Percentiles rank a stretch among this genome's conserved stretches.
These are phyloP conservation scores for Drosophila mimica DNA, from an alignment of 2,888 invertebrate genomes.

Conservation along the genomic window DNA sequence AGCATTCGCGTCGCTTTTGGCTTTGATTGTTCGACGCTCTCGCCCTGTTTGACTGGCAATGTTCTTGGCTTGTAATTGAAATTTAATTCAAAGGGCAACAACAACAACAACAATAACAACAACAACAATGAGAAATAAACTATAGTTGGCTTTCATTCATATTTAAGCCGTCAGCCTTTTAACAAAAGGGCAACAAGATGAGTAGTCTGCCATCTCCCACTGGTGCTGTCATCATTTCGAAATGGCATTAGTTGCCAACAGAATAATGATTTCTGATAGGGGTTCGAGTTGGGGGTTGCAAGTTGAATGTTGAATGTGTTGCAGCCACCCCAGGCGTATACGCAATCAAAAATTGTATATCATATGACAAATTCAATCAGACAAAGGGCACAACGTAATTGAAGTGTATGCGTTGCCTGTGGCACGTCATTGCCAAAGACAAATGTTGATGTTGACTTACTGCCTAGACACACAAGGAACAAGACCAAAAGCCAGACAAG, in stretches of 20 bases:
- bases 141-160: conserved; percentile 60
- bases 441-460: conserved; percentile 57
- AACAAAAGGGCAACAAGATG: conserved; percentile 35
- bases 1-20: conserved; percentile 28
- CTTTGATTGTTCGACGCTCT: conserved; percentile 39
- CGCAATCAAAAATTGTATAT: conserved; percentile 77
- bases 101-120: conserved; percentile 9
- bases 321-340: conserved; percentile 55
- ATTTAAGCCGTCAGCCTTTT: conserved; percentile 62
- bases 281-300: neutral
- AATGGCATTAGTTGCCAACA: conserved; percentile 47
- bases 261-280: conserved; percentile 43
- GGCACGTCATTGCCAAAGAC: conserved; percentile 44
- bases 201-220: conserved; percentile 24
- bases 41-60: neutral
- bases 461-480: conserved; percentile 35
- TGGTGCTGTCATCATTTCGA: conserved; percentile 41
- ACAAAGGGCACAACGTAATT: conserved; percentile 74
- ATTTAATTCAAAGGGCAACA: conserved; percentile 50
- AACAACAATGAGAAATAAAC: conserved; percentile 15
- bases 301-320: neutral
- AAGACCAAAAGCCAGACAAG: conserved; percentile 38
- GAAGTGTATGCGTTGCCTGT: conserved; percentile 63
- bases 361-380: conserved; percentile 79
- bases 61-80: conserved; percentile 53